phyloP scores from a whole-genome alignment of 2,888 invertebrate species.

The Drosophila merina region DNA sequence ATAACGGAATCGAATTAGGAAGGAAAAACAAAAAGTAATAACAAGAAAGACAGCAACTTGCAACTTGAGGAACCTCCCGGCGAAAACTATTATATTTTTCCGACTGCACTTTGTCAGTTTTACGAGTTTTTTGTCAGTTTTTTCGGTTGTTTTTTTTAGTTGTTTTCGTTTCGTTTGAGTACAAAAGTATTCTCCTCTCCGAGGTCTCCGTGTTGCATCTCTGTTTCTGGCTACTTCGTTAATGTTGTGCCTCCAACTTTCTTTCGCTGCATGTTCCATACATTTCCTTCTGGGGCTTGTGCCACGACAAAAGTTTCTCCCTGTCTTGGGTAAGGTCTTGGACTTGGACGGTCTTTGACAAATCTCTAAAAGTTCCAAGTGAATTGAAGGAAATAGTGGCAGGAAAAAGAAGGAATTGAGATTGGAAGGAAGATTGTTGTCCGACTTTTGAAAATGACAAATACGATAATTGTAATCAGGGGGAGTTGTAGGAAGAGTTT shows the following conservation, averaged over 20 bases:
- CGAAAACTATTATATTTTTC: slow-evolving; percentile 40
- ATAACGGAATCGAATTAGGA: slow-evolving; percentile 40
- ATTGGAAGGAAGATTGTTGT: no score
- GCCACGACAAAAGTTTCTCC: slow-evolving; percentile 29
- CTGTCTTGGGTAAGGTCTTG: slow-evolving; percentile 52
- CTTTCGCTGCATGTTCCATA: background rate
- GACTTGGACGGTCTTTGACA: slow-evolving; percentile 41
- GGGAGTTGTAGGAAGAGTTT: background rate
- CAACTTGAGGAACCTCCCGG: background rate
- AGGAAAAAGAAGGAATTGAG: background rate
- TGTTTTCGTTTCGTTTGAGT: slow-evolving; percentile 55
- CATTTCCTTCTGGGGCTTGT: slow-evolving; percentile 15
- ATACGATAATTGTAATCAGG: slow-evolving; percentile 2
- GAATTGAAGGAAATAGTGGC: slow-evolving; percentile 14
- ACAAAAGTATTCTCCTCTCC: slow-evolving; percentile 36
- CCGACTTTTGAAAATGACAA: no score
- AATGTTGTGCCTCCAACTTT: slow-evolving; percentile 1
- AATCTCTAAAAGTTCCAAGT: slow-evolving; percentile 54
- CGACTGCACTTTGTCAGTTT: slow-evolving; percentile 71
- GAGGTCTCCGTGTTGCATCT: slow-evolving; percentile 2
- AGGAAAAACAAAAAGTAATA: background rate
- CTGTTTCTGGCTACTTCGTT: slow-evolving; percentile 25
- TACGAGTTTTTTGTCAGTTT: slow-evolving; percentile 17
- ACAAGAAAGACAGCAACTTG: background rate
- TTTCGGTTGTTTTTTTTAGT: slow-evolving; percentile 28